Base-by-base conservation (phyloP, 2,113 vertebrate species). In the Condylura cristata region DNA sequence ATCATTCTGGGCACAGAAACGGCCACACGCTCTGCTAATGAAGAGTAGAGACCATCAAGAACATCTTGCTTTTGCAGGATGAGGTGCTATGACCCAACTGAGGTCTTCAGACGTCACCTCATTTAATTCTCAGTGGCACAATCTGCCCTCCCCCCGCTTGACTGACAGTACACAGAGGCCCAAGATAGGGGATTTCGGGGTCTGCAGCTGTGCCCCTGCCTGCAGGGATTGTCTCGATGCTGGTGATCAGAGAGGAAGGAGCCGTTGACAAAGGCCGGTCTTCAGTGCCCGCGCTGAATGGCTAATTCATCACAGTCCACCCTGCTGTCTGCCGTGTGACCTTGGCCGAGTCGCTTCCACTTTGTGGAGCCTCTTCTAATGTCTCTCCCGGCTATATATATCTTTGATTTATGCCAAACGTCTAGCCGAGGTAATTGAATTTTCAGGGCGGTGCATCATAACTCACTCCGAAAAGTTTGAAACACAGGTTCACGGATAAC, bases 391-490 rank as follows among this genome's bases (percentile, higher is more conserved):
- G 53, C 83, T 87, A 63, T 92, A 83, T 92, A 96, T 93, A 91
- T 86, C 93, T 96, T 91, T 96, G 96, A 96, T 97, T 96, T 96
- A 96, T 96, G 79, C 83, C 11, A 10, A 72, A 70, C 85, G 95
- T 91, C 96, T 96, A 51, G 61, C 90, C 68, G 92, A 95, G 72
- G 95, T 97, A 96, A 97, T 97, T 96, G 96, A 86, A 96, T 97
- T 97, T 97, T 94, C 92, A 96, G 95, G 93, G 90, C 90, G 80
- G 61, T 78, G 30, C 46, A 30, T 82, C 81, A 60, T 97, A 97
- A 96, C 84, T 97, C 96, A 97, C 94, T 91, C 80, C 90, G 90
- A 90, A 90, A 95, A 97, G 87, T 97, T 96, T 80, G 93, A 96
- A 96, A 96, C 95, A 91, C 86, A 94, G 82, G 96, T 94, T 97